A percentile compares a stretch with the other conserved stretches of the same genome.
Conservation (phyloP, 1,140 invertebrate genomes). For the Atta cephalotes region DNA sequence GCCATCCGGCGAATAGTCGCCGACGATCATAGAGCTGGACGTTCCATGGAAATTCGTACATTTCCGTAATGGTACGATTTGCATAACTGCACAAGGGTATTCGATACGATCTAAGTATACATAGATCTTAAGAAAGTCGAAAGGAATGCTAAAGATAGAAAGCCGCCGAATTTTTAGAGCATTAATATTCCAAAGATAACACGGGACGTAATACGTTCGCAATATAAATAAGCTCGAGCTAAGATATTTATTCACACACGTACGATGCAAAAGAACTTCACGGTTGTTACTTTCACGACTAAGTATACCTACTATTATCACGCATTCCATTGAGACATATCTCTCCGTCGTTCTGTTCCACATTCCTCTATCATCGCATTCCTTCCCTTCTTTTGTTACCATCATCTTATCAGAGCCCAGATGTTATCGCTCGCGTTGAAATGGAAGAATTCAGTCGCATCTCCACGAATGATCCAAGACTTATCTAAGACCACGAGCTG, state of each 20-base stretch:
- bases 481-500: neutral
- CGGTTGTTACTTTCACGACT: neutral
- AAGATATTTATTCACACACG: neutral
- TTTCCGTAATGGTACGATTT: conserved; percentile 40
- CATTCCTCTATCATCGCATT: conserved; percentile 43
- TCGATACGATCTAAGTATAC: neutral
- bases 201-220: neutral
- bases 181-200: conserved; percentile 17
- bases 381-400: conserved; percentile 34
- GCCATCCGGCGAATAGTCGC: conserved; percentile 14
- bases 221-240: neutral
- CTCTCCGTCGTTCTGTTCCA: conserved; percentile 44
- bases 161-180: neutral
- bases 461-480: conserved; percentile 4
- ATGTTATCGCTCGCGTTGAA: conserved; percentile 35
- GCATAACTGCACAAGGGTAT: conserved; percentile 39
- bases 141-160: conserved; percentile 15
- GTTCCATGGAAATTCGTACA: conserved; percentile 49
- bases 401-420: conserved; percentile 17
- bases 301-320: neutral
- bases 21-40: conserved; percentile 20
- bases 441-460: conserved; percentile 16
- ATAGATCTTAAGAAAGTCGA: neutral
- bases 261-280: neutral
- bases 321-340: conserved; percentile 16